Percentiles rank a stretch among this genome's conserved stretches.
Evolutionary conservation across 2,888 invertebrate genomes (phyloP).

Genomic region (Metalampra italica): DNA sequence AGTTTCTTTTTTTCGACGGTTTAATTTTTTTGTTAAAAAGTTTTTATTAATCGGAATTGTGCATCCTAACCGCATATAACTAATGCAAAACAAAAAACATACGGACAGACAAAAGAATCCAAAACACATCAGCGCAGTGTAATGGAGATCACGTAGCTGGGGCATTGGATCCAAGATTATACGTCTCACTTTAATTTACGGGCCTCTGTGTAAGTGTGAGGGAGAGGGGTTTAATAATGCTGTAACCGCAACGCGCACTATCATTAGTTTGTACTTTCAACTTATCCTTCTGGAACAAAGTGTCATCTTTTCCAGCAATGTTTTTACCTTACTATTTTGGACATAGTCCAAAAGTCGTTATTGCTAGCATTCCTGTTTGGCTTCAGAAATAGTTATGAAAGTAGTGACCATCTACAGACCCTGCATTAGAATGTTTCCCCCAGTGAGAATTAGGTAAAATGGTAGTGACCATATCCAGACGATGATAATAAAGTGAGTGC

Average conservation of each 20-base stretch:
- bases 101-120: conserved; percentile 62
- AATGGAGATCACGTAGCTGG: conserved; percentile 73
- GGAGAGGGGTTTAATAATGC: conserved; percentile 66
- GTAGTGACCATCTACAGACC: no score
- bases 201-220: conserved; percentile 43
- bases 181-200: conserved; percentile 61
- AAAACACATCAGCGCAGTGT: conserved; percentile 62
- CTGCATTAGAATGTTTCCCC: no score
- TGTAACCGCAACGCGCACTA: conserved; percentile 65
- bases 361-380: neutral
- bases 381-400: no score
- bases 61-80: conserved; percentile 48
- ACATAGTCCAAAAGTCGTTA: neutral
- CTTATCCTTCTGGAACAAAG: neutral
- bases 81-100: conserved; percentile 55
- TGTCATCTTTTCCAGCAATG: neutral
- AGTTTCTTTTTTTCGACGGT: neutral
- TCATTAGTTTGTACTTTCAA: conserved; percentile 68
- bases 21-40: neutral
- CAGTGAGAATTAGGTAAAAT: no score
- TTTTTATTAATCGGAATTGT: conserved; percentile 31
- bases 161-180: conserved; percentile 52
- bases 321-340: neutral
- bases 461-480: no score
- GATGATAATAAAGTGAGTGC: no score